These are phyloP conservation scores for Pteropus rufus DNA, from an alignment of 2,797 vertebrate species.

Conservation along the genomic window DNA sequence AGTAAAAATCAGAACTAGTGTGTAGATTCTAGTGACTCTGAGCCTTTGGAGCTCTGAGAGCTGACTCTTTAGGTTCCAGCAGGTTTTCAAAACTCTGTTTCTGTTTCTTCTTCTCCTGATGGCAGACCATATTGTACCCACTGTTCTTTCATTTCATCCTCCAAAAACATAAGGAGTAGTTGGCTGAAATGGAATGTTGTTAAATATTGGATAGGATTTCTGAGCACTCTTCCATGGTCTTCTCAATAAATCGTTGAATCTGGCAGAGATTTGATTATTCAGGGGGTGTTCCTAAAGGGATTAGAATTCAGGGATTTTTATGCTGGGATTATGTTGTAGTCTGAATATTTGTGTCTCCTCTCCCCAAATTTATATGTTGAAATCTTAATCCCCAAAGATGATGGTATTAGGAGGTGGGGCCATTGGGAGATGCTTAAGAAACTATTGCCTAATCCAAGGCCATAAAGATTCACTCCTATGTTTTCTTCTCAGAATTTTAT, in stretches of 20 bases:
- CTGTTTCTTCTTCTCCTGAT: background rate
- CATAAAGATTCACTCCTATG: background rate
- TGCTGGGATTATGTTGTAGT: background rate
- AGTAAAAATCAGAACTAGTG: background rate
- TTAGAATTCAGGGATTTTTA: slow-evolving; percentile 19
- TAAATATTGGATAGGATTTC: slow-evolving; percentile 15
- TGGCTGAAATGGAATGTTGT: background rate
- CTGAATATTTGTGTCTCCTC: background rate
- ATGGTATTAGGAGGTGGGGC: background rate
- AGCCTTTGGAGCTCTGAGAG: background rate
- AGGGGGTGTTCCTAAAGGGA: background rate
- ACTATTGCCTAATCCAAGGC: background rate
- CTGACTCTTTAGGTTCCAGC: background rate
- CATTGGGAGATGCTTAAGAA: background rate
- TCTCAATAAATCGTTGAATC: slow-evolving; percentile 14
- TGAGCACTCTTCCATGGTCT: background rate
- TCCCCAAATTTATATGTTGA: background rate
- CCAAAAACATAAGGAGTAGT: background rate
- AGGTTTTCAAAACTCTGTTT: slow-evolving; percentile 28
- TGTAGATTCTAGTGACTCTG: background rate
- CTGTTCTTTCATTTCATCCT: slow-evolving; percentile 15
- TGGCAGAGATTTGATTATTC: background rate
- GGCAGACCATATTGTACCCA: background rate
- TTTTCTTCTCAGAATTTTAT: background rate
- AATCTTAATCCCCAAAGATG: background rate